These are phyloP conservation scores for Cinara cedri DNA, from an alignment of 2,888 invertebrate genomes.

Conservation along the genomic window DNA sequence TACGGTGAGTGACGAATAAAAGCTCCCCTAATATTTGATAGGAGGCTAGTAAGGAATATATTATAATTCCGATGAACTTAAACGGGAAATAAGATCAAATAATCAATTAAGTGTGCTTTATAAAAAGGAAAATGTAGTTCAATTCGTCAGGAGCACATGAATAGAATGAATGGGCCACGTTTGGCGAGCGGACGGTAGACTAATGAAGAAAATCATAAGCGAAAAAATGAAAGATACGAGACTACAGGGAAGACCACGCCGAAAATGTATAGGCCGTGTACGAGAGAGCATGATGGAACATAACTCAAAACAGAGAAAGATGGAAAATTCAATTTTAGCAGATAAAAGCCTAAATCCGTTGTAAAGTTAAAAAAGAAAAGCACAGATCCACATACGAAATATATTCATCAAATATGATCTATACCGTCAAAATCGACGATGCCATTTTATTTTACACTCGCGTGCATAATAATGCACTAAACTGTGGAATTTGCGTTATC, in stretches of 20 bases:
- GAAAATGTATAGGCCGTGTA: neutral
- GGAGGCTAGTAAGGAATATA: too few species aligned
- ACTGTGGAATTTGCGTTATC: too few species aligned
- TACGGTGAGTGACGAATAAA: too few species aligned
- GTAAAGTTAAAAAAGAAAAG: too few species aligned
- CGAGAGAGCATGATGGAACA: neutral
- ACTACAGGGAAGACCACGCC: neutral
- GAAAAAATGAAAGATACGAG: neutral
- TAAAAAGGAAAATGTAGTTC: neutral
- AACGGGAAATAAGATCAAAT: constrained; percentile 1
- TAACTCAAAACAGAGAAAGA: neutral
- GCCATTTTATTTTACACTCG: too few species aligned
- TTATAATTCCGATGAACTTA: neutral
- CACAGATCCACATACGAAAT: too few species aligned
- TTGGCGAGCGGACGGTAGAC: neutral
- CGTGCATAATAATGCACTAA: too few species aligned
- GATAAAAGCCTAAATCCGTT: neutral
- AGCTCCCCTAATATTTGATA: too few species aligned
- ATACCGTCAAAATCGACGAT: too few species aligned
- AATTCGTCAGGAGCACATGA: neutral
- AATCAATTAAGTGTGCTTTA: neutral
- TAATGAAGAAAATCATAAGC: neutral
- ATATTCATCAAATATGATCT: too few species aligned
- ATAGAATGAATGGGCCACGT: neutral
- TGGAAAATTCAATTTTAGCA: neutral